Base-by-base conservation (phyloP, 2,797 vertebrate genomes). In the Coranthus polyacanthus region DNA sequence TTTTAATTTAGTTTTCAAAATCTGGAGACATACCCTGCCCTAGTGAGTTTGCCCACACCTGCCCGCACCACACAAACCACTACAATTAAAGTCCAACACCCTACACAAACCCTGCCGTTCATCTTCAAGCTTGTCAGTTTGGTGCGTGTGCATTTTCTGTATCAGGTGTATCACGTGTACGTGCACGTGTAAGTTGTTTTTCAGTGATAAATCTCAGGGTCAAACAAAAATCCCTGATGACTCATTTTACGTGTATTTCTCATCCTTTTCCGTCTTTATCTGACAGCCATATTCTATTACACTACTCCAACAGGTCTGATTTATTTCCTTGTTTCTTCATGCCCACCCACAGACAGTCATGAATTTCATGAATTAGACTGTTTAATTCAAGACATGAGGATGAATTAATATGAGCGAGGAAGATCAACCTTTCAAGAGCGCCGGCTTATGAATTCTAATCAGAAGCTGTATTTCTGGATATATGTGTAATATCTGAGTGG, bases 401-500 rank as follows among this genome's bases (percentile, higher is more conserved):
- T 62, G 47, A 78, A 57, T 85, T 63, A 32, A 73, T 58, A 17
- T 57, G 24, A 47, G 24, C 16, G 17, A 65, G 39, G 22, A 69
- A 46, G 43, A 74, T 56, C 22, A 57, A 47, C 50, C 47, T 51
- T 61, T 49, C 44, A 38, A 39, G 43, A 67, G 13, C 4, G 11
- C 12, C 50, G 9, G 11, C 39, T 54, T 56, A 52, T 75, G 56
- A 81, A 83, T 76, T 37, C 36, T 74, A 52, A 81, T 84, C 43
- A 66, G 16, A 64, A 42, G 47, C 34, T 73, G n/a, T 57, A 24
- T 74, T 53, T 75, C 29, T 42, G 17, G 24, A 15, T 67, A 9
- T 54, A 54, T 56, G 51, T 15, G 17, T 21, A 3, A 16, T n/a
- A 26, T 70, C 43, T 60, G 78, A 64, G 72, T 78, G 70, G 68